Percentiles rank a stretch among this genome's conserved stretches.
These are phyloP conservation scores for Indicator indicator DNA, from an alignment of 2,113 vertebrate species.

Conservation along the genomic window DNA sequence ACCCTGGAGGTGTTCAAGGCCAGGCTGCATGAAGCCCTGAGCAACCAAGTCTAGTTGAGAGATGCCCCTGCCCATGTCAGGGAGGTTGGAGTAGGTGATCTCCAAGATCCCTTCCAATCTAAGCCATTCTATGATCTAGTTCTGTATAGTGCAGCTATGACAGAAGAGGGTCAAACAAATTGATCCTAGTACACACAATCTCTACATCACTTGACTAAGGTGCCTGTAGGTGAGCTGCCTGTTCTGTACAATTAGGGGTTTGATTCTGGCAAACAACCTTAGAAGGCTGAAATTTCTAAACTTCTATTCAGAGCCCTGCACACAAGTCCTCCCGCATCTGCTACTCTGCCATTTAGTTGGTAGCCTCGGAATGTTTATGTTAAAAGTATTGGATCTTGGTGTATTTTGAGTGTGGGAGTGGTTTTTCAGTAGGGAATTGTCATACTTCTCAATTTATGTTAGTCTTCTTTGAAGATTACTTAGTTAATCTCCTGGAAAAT, in stretches of 20 bases:
- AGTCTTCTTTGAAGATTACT: background rate
- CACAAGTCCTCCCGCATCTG: background rate
- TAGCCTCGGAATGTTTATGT: background rate
- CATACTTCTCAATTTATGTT: background rate
- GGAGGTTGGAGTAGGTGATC: too few species aligned
- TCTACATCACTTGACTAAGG: background rate
- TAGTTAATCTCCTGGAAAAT: background rate
- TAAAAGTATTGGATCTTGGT: background rate
- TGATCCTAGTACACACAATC: accelerated
- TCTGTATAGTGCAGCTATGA: background rate
- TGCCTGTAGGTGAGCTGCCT: background rate
- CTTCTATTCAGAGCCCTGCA: background rate
- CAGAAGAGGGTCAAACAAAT: background rate
- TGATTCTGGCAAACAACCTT: background rate
- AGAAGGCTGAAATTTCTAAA: background rate
- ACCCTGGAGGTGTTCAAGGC: too few species aligned
- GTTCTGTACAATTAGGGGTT: background rate
- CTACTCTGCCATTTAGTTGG: background rate
- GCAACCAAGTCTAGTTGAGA: too few species aligned
- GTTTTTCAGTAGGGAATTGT: background rate
- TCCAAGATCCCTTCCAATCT: too few species aligned
- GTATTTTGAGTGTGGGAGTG: background rate
- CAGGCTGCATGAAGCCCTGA: too few species aligned
- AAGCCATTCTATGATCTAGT: background rate
- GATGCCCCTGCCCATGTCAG: too few species aligned